Evolutionary conservation across 2,797 vertebrate genomes (phyloP), one percentile per base, ranked within the genome.

Genomic region (Lutra lutra): DNA sequence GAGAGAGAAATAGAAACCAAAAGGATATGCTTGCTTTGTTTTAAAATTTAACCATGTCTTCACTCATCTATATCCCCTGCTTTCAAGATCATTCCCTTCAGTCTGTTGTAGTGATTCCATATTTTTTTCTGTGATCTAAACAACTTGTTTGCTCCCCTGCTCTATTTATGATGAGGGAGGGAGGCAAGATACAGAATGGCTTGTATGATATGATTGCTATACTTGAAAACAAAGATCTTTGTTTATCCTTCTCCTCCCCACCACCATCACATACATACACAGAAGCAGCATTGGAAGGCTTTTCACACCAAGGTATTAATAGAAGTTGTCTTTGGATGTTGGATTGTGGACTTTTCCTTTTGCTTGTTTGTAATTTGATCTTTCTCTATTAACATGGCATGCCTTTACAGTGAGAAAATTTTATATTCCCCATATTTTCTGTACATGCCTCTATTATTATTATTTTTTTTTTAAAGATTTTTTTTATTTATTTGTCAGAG

Each of bases 21-120:
- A 80, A 94, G 17, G 60, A 84, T 72, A 40, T 83, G 3, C 18
- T 91, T 84, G 17, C 35, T 84, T 78, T 79, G 62, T 78, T 78
- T 91, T 90, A 86, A 92, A 89, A 70, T 46, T 92, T 88, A 93
- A 89, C 70, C 68, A 0, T 75, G 38, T 60, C 77, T 94, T 87
- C 32, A 75, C 29, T 82, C 51, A 35, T 43, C 58, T 87, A 0
- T 87, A 66, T 75, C 32, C 3, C 38, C 48, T 92, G 56, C 40
- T 95, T 60, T 95, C 40, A 38, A 27, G 77, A n/a, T 66, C 58
- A 83, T 73, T 68, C 51, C 13, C 32, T 29, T 73, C 29, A 46
- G 9, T 73, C 35, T 95, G 3, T 89, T 90, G 20, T 29, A 87
- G 35, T 58, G 85, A 70, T 89, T 84, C 29, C 20, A 25, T 92